A percentile compares a stretch with the other conserved stretches of the same genome.
These are phyloP conservation scores for Archegozetes longisetosus DNA, from an alignment of 1,140 invertebrate genomes.

Conservation along the genomic window DNA sequence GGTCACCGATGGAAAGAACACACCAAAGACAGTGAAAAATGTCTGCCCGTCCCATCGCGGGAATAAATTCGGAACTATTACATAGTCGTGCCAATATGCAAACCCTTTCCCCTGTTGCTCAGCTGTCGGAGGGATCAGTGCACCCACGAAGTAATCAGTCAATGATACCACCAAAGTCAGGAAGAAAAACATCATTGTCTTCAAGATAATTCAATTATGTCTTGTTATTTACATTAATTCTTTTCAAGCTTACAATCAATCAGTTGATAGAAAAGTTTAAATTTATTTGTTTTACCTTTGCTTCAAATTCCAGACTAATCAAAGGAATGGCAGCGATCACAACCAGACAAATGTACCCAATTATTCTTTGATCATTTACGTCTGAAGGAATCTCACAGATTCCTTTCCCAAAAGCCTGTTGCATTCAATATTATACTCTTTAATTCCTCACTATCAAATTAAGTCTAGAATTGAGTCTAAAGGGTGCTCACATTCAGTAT, in stretches of 20 bases:
- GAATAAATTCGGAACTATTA: constrained; percentile 9
- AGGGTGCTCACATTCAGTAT: background rate
- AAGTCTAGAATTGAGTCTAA: background rate
- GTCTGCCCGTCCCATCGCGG: constrained; percentile 13
- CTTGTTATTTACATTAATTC: too few species aligned
- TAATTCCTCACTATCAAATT: too few species aligned
- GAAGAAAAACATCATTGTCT: constrained; percentile 10
- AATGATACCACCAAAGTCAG: constrained; percentile 1
- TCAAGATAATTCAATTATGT: constrained; percentile 18
- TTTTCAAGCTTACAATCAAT: background rate
- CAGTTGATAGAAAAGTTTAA: background rate
- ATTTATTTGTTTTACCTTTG: constrained; percentile 4
- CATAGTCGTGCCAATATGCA: background rate
- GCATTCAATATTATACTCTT: too few species aligned
- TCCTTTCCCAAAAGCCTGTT: background rate
- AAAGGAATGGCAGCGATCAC: constrained; percentile 30
- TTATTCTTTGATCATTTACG: constrained; percentile 13
- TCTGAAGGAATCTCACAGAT: background rate
- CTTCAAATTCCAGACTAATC: constrained; percentile 16
- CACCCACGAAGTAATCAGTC: constrained; percentile 9
- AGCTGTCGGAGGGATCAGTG: background rate
- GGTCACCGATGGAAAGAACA: constrained; percentile 93
- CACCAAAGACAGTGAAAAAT: constrained; percentile 87
- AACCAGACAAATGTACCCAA: constrained; percentile 30
- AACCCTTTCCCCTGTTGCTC: constrained; percentile 6